A percentile compares a stretch with the other conserved stretches of the same genome.
These are phyloP conservation scores for Eupithecia dodoneata DNA, from an alignment of 2,888 invertebrate genomes.

Conservation along the genomic window DNA sequence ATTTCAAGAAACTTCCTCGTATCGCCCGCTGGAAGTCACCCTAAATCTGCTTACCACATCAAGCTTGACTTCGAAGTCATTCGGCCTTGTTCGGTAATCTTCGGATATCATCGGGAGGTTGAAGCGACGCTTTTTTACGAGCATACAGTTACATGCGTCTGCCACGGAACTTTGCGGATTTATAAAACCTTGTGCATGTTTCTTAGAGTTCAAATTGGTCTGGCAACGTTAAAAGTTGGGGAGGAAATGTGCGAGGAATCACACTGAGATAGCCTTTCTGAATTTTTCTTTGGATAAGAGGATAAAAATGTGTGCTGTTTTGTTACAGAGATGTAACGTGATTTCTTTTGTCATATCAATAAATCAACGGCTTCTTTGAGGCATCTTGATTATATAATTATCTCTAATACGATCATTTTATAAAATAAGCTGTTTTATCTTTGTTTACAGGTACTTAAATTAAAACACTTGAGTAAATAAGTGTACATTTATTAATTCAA, in stretches of 20 bases:
- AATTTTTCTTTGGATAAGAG: slow-evolving; percentile 69
- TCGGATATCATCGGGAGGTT: slow-evolving; percentile 67
- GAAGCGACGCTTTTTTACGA: slow-evolving; percentile 72
- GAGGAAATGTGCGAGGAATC: slow-evolving; percentile 55
- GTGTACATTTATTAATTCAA: neutral
- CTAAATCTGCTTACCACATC: slow-evolving; percentile 43
- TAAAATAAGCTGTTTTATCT: neutral
- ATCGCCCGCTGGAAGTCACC: slow-evolving; percentile 39
- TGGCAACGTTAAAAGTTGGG: slow-evolving; percentile 37
- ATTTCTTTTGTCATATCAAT: slow-evolving; percentile 29
- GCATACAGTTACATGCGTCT: slow-evolving; percentile 58
- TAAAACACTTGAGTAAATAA: neutral
- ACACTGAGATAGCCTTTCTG: slow-evolving; percentile 69
- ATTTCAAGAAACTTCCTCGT: slow-evolving; percentile 18
- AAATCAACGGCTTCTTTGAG: slow-evolving; percentile 24
- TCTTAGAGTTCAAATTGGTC: slow-evolving; percentile 50
- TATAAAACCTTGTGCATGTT: slow-evolving; percentile 33
- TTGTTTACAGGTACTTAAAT: neutral
- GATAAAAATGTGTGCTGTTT: slow-evolving; percentile 64
- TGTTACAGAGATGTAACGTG: slow-evolving; percentile 28
- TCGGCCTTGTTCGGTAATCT: slow-evolving; percentile 65
- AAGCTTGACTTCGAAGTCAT: slow-evolving; percentile 47
- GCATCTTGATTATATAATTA: neutral
- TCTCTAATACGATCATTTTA: neutral
- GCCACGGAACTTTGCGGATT: slow-evolving; percentile 40